A percentile compares a stretch with the other conserved stretches of the same genome.
phyloP scores from a whole-genome alignment of 2,888 invertebrate species.

The Synergus japonicus region DNA sequence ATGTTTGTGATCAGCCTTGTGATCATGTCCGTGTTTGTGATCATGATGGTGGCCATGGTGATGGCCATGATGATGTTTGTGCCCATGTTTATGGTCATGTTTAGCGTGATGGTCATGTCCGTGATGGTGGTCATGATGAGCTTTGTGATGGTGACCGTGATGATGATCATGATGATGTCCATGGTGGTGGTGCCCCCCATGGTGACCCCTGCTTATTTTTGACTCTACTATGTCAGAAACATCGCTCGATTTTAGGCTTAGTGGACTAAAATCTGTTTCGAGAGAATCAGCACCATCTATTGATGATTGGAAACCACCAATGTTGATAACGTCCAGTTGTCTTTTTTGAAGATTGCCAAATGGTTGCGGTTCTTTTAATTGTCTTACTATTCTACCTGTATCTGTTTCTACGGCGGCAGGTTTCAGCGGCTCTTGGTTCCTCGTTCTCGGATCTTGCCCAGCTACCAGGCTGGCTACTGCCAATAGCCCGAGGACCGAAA shows the following conservation, averaged over 20 bases:
- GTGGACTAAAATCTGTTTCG: background rate
- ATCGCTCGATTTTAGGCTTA: background rate
- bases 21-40: slow-evolving; percentile 68
- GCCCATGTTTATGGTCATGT: slow-evolving; percentile 44
- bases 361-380: background rate
- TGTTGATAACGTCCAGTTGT: background rate
- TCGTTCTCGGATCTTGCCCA: slow-evolving; percentile 63
- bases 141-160: slow-evolving; percentile 69
- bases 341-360: slow-evolving; percentile 9
- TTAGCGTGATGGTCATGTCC: background rate
- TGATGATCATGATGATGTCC: slow-evolving; percentile 69
- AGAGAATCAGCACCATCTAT: background rate
- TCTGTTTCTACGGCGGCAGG: background rate
- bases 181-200: slow-evolving; percentile 60
- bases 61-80: slow-evolving; percentile 70
- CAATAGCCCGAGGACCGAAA: slow-evolving; percentile 63
- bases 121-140: slow-evolving; percentile 69
- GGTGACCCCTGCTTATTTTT: background rate
- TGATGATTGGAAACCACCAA: background rate
- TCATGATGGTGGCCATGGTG: slow-evolving; percentile 68
- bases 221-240: background rate
- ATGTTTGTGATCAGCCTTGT: slow-evolving; percentile 68
- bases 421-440: background rate
- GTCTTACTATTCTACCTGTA: background rate
- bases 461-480: slow-evolving; percentile 57